Evolutionary conservation across 2,888 invertebrate species (phyloP), one percentile per base, ranked within the genome.

Genomic region (Pseudanteris insignis): DNA sequence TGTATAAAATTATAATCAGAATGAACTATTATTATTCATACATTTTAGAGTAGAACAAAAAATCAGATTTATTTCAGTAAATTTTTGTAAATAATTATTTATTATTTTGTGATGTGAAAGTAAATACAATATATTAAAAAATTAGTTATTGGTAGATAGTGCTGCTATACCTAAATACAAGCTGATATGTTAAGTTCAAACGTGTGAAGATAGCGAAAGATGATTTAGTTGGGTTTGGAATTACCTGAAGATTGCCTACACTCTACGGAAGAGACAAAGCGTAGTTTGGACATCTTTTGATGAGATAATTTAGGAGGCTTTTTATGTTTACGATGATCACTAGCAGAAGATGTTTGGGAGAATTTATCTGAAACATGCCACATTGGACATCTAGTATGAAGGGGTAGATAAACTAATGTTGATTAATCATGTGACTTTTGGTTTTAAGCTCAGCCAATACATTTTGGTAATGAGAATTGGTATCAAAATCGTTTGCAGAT

Each of bases 211-310:
- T 18, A 18, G 6, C 18, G 26, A n/a, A 37, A 58, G 44, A 61
- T 58, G 61, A 46, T 34, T 50, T n/a, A n/a, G n/a, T n/a, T n/a
- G 57, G 68, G 70, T 67, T 38, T 55, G 51, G 64, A 64, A 74
- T 81, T 84, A 89, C 89, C 89, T 81, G 91, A 88, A 62, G 89
- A 89, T 78, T 89, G 86, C 76, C 88, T 89, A 81, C 89, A 88
- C 79, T 91, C 91, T 70, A 92, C 90, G 34, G 90, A 90, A 64
- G 90, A 87, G 50, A 91, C 90, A 82, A 91, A 91, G 68, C 91
- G 86, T 65, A 91, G 83, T 82, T 90, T 90, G 64, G 89, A 88
- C 71, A 85, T 81, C 81, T 83, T 84, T 80, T 82, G 81, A 70
- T 83, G 83, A 75, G 81, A 71, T 74, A 78, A 77, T 70, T 75